A percentile compares a stretch with the other conserved stretches of the same genome.
These are phyloP conservation scores for Idaea aversata DNA, from an alignment of 2,888 invertebrate species.

Conservation along the genomic window DNA sequence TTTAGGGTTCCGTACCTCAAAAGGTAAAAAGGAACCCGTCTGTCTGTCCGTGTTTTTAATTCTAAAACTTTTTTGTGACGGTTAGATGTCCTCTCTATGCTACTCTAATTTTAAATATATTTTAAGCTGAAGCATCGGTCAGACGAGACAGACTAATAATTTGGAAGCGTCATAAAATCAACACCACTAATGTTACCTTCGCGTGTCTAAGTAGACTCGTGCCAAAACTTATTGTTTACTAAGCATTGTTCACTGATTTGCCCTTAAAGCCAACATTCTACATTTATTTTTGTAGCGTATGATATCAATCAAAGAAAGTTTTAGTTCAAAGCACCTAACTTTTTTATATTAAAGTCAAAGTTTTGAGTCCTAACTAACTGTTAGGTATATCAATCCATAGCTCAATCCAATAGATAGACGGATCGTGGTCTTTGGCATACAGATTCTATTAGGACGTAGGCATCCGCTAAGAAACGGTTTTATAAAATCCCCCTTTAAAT, in stretches of 20 bases:
- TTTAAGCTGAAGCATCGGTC: background rate
- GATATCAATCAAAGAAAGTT: background rate
- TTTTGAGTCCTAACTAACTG: too few relatives aligned
- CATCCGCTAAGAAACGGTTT: too few relatives aligned
- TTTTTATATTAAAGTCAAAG: background rate
- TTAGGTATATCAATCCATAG: too few relatives aligned
- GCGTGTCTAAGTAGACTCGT: slow-evolving; percentile 41
- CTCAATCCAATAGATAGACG: too few relatives aligned
- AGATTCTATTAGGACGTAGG: too few relatives aligned
- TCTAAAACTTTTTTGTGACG: too few relatives aligned
- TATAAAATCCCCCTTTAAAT: too few relatives aligned
- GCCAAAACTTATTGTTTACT: slow-evolving; percentile 45
- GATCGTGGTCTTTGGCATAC: too few relatives aligned
- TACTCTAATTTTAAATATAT: background rate
- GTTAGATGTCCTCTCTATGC: background rate
- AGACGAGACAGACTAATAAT: background rate
- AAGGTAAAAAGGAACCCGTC: too few relatives aligned
- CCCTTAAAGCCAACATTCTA: background rate
- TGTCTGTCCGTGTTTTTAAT: too few relatives aligned
- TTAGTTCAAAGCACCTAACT: background rate
- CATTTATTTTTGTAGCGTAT: background rate
- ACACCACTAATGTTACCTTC: slow-evolving; percentile 43
- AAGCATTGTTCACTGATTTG: background rate
- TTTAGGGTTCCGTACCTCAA: too few relatives aligned
- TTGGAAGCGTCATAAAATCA: background rate